Evolutionary conservation across 1,140 invertebrate genomes (phyloP).

Genomic region (Homalodisca vitripennis): DNA sequence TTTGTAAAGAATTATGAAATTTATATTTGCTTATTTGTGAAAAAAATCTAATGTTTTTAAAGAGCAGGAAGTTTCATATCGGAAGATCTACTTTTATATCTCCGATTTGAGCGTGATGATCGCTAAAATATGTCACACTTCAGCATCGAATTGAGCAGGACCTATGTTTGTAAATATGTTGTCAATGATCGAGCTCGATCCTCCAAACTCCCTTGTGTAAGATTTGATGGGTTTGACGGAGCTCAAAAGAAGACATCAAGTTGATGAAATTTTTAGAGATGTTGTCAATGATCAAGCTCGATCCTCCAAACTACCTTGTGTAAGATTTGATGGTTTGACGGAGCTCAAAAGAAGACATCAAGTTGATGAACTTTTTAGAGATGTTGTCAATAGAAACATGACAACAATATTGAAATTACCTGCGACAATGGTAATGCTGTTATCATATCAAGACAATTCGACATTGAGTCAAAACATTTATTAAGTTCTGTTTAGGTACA

Average conservation of each 20-base stretch:
- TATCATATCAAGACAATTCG: neutral
- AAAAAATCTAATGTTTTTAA: neutral
- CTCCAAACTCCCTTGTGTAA: neutral
- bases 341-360: neutral
- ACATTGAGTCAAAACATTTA: neutral
- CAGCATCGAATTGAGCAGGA: neutral
- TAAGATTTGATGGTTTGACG: neutral
- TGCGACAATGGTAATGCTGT: neutral
- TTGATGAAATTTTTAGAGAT: neutral
- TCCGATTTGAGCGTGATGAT: neutral
- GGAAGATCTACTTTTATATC: neutral
- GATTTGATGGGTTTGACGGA: neutral
- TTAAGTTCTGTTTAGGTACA: neutral
- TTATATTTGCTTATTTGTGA: neutral
- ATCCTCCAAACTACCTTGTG: neutral
- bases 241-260: neutral
- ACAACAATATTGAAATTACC: neutral
- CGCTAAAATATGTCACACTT: neutral
- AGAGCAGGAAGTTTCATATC: neutral
- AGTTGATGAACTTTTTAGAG: neutral
- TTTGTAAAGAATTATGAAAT: neutral
- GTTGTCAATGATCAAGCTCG: neutral
- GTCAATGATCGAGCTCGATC: neutral
- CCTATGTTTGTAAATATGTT: neutral
- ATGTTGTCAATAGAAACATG: neutral